Conservation (phyloP, 2,113 vertebrate species). For the Oryzias woworae region DNA sequence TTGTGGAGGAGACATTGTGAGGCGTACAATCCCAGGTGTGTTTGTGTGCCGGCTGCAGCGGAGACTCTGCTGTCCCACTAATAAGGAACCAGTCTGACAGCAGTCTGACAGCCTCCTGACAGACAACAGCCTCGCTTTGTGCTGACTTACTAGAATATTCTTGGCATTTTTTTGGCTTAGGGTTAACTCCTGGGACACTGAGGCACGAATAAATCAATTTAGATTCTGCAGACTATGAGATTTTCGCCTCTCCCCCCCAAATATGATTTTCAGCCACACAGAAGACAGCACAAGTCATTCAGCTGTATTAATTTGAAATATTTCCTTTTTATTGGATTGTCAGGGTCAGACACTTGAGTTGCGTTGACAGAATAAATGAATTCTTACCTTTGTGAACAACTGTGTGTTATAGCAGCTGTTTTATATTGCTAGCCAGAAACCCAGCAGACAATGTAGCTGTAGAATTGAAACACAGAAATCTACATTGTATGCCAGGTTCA, state of each 20-base stretch:
- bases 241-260: slow-evolving; percentile 11
- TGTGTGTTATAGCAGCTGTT: slow-evolving; percentile 23
- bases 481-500: slow-evolving; percentile 99
- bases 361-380: slow-evolving; percentile 16
- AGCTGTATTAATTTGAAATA: slow-evolving; percentile 13
- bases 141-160: slow-evolving; percentile 65
- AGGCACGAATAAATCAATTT: slow-evolving; percentile 49
- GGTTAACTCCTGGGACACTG: slow-evolving; percentile 56
- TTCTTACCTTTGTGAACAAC: slow-evolving; percentile 46
- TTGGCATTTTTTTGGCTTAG: slow-evolving; percentile 49
- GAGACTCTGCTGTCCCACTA: slow-evolving; percentile 49
- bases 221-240: slow-evolving; percentile 49
- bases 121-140: slow-evolving; percentile 59
- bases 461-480: slow-evolving; percentile 97
- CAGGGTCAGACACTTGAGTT: slow-evolving; percentile 28
- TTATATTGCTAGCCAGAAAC: slow-evolving; percentile 91
- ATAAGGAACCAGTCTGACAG: slow-evolving; percentile 59
- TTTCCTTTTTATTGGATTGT: slow-evolving; percentile 53
- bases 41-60: slow-evolving; percentile 39
- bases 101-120: slow-evolving; percentile 59
- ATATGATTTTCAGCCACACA: slow-evolving; percentile 34
- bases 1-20: slow-evolving; percentile 12
- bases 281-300: slow-evolving; percentile 43
- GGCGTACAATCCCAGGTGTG: slow-evolving; percentile 26
- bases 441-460: slow-evolving; percentile 99